Percentiles rank a stretch among this genome's conserved stretches.
Evolutionary conservation across 2,888 invertebrate species (phyloP).

Genomic region (Stenodema calcarata): DNA sequence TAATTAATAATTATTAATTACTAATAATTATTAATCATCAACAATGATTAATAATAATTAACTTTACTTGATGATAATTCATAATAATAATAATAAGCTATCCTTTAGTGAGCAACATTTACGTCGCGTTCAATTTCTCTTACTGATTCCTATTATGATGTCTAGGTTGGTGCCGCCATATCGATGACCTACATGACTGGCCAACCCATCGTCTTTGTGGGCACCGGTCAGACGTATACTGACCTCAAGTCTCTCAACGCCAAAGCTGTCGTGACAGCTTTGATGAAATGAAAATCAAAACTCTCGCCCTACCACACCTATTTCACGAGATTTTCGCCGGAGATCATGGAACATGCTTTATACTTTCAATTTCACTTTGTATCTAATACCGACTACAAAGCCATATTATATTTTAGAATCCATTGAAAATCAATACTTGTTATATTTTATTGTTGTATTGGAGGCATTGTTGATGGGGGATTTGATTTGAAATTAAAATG

Average conservation of each 20-base stretch:
- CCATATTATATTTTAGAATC: neutral
- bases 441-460: neutral
- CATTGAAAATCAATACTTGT: neutral
- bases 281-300: slow-evolving; percentile 78
- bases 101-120: no score
- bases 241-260: slow-evolving; percentile 96
- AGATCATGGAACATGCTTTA: neutral
- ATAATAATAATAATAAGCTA: no score
- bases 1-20: no score
- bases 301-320: neutral
- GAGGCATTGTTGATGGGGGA: neutral
- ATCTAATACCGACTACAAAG: neutral
- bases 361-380: neutral
- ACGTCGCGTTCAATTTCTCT: neutral
- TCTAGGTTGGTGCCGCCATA: slow-evolving; percentile 92
- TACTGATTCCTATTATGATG: neutral
- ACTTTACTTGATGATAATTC: no score
- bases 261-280: slow-evolving; percentile 92
- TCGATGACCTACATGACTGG: slow-evolving; percentile 99
- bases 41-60: no score
- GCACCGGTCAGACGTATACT: slow-evolving; percentile 98
- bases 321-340: neutral
- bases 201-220: slow-evolving; percentile 98
- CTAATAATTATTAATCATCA: no score
- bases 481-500: neutral